A percentile compares a stretch with the other conserved stretches of the same genome.
These are phyloP conservation scores for Cotesia chilonis DNA, from an alignment of 1,140 invertebrate genomes.

Conservation along the genomic window DNA sequence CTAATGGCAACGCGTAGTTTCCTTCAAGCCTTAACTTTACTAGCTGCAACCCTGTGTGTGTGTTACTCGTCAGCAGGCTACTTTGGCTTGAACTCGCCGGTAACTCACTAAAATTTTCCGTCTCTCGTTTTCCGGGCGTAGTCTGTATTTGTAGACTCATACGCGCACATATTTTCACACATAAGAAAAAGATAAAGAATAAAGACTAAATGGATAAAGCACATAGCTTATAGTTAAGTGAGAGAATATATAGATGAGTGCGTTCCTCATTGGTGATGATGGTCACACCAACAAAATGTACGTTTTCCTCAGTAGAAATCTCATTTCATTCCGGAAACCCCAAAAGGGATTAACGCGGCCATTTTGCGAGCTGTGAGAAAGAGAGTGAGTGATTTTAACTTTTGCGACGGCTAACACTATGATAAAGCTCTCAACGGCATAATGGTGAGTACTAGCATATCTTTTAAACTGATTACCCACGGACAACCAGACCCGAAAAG, in stretches of 20 bases:
- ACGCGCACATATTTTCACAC: conserved; percentile 27
- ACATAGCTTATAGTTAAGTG: background rate
- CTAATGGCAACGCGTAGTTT: conserved; percentile 60
- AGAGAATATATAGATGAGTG: background rate
- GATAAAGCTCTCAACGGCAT: background rate
- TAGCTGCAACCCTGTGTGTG: conserved; percentile 34
- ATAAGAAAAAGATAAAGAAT: too few species aligned
- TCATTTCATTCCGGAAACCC: conserved; percentile 58
- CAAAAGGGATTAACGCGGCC: conserved; percentile 61
- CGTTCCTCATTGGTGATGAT: background rate
- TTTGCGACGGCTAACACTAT: conserved; percentile 32
- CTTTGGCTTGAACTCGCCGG: background rate
- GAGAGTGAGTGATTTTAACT: conserved; percentile 57
- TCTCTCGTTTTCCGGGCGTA: conserved; percentile 18
- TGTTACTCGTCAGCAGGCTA: too few species aligned
- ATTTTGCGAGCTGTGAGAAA: conserved; percentile 50
- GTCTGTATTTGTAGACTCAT: conserved; percentile 31
- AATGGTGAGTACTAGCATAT: conserved; percentile 29
- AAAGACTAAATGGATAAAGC: too few species aligned
- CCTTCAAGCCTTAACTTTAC: conserved; percentile 59
- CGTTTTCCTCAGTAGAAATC: conserved; percentile 56
- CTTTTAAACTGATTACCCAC: conserved; percentile 64
- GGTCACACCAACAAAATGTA: conserved; percentile 32
- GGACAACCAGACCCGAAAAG: conserved; percentile 52
- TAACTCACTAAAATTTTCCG: conserved; percentile 24